A percentile compares a stretch with the other conserved stretches of the same genome.
Evolutionary conservation across 2,797 vertebrate genomes (phyloP).

Genomic region (Apogon hyalosoma): DNA sequence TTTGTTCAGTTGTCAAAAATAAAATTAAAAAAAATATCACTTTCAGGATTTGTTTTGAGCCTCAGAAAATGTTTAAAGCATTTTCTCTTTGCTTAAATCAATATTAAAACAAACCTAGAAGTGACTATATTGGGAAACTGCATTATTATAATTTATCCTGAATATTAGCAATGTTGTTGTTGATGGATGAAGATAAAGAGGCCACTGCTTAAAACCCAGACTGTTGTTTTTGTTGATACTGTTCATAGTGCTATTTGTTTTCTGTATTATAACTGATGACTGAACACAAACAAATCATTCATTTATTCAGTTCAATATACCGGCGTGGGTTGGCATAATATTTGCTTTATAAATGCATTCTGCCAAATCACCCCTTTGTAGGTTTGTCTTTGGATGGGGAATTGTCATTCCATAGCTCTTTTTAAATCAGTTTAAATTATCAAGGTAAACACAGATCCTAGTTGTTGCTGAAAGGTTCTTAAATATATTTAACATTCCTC

Average conservation of each 20-base stretch:
- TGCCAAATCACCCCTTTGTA: not conserved
- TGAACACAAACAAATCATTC: no score
- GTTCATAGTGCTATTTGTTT: no score
- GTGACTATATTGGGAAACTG: no score
- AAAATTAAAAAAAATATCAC: not conserved
- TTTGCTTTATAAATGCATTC: not conserved
- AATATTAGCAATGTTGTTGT: not conserved
- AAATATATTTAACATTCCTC: conserved; percentile 49
- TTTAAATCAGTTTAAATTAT: not conserved
- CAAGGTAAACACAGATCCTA: not conserved
- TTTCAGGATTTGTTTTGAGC: no score
- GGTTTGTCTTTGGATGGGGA: not conserved
- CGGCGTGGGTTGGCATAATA: not conserved
- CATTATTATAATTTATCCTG: not conserved
- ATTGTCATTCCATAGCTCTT: not conserved
- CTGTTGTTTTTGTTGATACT: no score
- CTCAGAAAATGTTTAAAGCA: no score
- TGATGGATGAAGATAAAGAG: not conserved
- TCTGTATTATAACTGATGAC: no score
- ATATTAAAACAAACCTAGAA: no score
- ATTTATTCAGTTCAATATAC: no score
- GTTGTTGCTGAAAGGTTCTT: conserved; percentile 12
- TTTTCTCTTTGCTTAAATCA: no score
- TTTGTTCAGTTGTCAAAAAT: not conserved
- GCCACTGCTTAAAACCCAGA: no score